Percentiles rank a stretch among this genome's conserved stretches.
Conservation (phyloP, 2,888 invertebrate genomes). For the Lasioglossum figueresi region DNA sequence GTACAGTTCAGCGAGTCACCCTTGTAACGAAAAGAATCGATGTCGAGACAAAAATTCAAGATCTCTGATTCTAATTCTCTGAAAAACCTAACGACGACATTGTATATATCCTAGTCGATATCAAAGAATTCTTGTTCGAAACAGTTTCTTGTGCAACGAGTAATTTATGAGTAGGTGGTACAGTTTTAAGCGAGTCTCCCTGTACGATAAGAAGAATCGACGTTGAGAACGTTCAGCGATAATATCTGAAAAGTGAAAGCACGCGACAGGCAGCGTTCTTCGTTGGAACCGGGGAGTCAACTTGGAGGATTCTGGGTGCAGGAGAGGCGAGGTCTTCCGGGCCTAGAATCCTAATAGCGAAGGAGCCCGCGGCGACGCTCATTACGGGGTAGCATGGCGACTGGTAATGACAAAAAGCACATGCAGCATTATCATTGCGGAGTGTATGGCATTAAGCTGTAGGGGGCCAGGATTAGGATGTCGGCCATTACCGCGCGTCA, state of each 20-base stretch:
- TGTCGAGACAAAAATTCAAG: background rate
- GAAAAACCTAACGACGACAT: background rate
- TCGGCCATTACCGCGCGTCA: slow-evolving; percentile 84
- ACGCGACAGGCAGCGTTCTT: background rate
- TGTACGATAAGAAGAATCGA: background rate
- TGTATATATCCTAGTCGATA: background rate
- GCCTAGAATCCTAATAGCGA: slow-evolving; percentile 51
- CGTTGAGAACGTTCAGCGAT: background rate
- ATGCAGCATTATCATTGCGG: slow-evolving; percentile 80
- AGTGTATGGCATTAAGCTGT: slow-evolving; percentile 81
- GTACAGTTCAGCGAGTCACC: background rate
- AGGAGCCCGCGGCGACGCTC: slow-evolving; percentile 69
- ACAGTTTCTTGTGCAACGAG: background rate
- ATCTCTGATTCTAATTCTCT: too few relatives aligned
- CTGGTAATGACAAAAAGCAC: slow-evolving; percentile 81
- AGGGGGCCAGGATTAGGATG: slow-evolving; percentile 84
- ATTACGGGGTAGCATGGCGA: slow-evolving; percentile 73
- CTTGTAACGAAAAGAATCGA: background rate
- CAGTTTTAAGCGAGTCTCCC: background rate
- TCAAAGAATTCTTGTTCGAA: background rate
- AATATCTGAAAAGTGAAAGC: background rate
- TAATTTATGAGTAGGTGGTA: background rate
- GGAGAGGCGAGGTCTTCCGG: slow-evolving; percentile 18
- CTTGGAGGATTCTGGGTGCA: background rate
- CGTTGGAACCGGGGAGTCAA: background rate